Evolutionary conservation across 1,140 invertebrate species (phyloP), one percentile per base, ranked within the genome.

Genomic region (Drosophila bipectinata): DNA sequence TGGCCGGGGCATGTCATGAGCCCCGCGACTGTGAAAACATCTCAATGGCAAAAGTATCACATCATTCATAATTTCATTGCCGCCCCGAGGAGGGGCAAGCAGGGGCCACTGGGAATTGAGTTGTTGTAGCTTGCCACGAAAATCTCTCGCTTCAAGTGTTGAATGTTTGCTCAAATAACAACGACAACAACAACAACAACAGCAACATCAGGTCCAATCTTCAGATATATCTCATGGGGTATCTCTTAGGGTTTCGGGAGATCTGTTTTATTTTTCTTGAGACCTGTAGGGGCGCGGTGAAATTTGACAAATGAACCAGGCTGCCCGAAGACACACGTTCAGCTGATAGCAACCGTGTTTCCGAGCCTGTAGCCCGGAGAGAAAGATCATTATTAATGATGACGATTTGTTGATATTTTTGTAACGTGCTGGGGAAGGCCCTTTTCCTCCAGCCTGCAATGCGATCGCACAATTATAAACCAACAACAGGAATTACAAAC

Each of bases 301-400:
- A 90, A 90, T 90, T 85, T 85, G 87, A 90, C 78, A 79, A 90
- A 90, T 90, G 81, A 90, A 90, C 75, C 83, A 74, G 45, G 60
- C 52, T 48, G 52, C 14, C 72, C 59, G 55, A 7, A 47, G 15
- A 47, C 55, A 57, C 32, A 54, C 37, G 44, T 48, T 59, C 26
- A 34, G 59, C 32, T 69, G 67, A 63, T 79, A 77, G 68, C 81
- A 85, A 66, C 49, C 63, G 76, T 69, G 51, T 60, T 21, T 73
- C 54, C 56, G 58, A 73, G 72, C 48, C 52, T 77, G 63, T 77
- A 45, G 79, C 84, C 79, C 62, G 72, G 68, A 10, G 34, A 85
- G 82, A 84, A 89, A 83, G 89, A 91, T 91, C 78, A 91, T 90
- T 90, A 90, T 90, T 91, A 91, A 91, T 91, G 89, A 91, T 91